Conservation (phyloP, 2,797 vertebrate genomes). For the Liparis tanakae region DNA sequence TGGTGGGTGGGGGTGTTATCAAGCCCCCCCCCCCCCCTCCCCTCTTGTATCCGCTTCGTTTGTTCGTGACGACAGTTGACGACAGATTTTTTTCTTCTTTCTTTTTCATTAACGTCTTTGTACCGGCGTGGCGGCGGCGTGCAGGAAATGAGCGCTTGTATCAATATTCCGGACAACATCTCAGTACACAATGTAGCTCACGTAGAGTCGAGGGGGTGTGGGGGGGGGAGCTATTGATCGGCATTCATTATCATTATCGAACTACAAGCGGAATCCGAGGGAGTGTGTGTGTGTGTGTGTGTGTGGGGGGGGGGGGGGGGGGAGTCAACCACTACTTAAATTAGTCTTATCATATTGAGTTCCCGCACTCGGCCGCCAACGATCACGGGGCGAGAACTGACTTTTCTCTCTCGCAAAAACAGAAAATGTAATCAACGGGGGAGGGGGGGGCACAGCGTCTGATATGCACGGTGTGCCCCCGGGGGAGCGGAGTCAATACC, state of each 20-base stretch:
- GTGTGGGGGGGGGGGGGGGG: background rate
- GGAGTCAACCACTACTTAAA: conserved; percentile 34
- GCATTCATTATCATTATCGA: conserved; percentile 69
- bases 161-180: conserved; percentile 70
- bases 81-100: conserved; percentile 69
- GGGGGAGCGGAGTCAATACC: conserved; percentile 66
- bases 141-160: conserved; percentile 78
- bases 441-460: too few species aligned
- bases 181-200: conserved; percentile 60
- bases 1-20: conserved; percentile 56
- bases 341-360: conserved; percentile 5
- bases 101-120: conserved; percentile 66
- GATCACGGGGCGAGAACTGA: background rate
- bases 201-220: conserved; percentile 28
- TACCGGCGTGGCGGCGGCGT: conserved; percentile 37
- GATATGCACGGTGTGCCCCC: too few species aligned
- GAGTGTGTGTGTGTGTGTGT: too few species aligned
- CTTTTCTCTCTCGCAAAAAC: conserved; percentile 13
- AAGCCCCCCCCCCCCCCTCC: conserved; percentile 27
- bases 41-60: conserved; percentile 67
- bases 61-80: conserved; percentile 71
- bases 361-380: background rate
- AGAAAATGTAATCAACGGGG: too few species aligned
- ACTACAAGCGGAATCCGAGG: conserved; percentile 29
- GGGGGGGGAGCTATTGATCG: conserved; percentile 47